Percentiles rank a stretch among this genome's conserved stretches.
Conservation (phyloP, 2,888 invertebrate species). For the Archaeoteleia sp. region DNA sequence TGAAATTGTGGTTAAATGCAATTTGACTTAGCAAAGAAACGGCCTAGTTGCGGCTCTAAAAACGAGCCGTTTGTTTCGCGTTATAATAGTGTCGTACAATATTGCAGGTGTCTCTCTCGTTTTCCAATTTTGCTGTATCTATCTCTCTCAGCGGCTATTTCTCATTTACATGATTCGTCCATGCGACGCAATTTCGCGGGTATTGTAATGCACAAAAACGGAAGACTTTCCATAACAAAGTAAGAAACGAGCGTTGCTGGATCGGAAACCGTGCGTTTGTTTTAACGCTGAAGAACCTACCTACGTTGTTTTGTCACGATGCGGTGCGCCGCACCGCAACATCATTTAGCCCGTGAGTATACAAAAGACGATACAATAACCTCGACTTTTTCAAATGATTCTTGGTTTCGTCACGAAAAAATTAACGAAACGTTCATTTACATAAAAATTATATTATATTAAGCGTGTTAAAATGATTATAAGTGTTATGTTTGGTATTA, state of each 20-base stretch:
- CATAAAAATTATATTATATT: too few relatives aligned
- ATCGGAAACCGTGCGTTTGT: constrained; percentile 15
- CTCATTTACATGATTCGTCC: constrained; percentile 30
- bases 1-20: neutral
- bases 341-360: constrained; percentile 4
- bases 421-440: too few relatives aligned
- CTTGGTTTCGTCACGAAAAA: neutral
- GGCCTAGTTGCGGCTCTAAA: neutral
- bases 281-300: constrained; percentile 18
- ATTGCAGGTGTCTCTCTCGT: constrained; percentile 23
- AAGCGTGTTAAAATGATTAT: too few relatives aligned
- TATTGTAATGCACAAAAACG: constrained; percentile 32
- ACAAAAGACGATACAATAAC: constrained; percentile 22
- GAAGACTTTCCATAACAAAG: constrained; percentile 17
- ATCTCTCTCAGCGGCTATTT: constrained; percentile 7
- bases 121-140: constrained; percentile 29
- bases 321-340: constrained; percentile 1
- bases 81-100: constrained; percentile 9
- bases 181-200: constrained; percentile 12
- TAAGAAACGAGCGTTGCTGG: constrained; percentile 9
- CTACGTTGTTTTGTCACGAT: constrained; percentile 30
- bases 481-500: too few relatives aligned
- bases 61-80: constrained; percentile 16
- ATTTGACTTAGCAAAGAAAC: neutral
- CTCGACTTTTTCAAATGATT: constrained; percentile 7